Conservation (phyloP, 1,140 invertebrate species). For the Zaprionus africanus region DNA sequence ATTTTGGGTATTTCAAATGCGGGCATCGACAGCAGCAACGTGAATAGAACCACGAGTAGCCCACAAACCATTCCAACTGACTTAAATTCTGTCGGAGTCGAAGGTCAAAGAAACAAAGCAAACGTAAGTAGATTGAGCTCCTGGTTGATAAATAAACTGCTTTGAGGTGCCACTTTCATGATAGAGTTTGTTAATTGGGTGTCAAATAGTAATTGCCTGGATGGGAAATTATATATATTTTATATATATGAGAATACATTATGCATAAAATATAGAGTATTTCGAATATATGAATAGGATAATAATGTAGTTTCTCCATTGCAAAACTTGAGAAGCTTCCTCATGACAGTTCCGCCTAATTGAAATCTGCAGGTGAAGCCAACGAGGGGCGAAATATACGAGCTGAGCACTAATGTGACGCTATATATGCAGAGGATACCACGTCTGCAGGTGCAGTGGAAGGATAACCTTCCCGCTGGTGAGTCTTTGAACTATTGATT, state of each 20-base stretch:
- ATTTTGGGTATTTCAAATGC: neutral
- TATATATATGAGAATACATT: too few species aligned
- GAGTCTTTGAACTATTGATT: neutral
- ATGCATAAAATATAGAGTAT: neutral
- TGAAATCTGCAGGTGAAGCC: conserved; percentile 1
- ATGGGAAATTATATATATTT: too few species aligned
- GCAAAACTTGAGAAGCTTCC: neutral
- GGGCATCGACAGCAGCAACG: neutral
- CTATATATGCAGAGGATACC: conserved; percentile 68
- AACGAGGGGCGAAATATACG: conserved; percentile 47
- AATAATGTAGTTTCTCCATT: too few species aligned
- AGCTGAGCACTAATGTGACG: conserved; percentile 62
- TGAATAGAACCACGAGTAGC: neutral
- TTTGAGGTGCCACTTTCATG: neutral
- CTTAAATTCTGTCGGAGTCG: neutral
- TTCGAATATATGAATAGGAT: neutral
- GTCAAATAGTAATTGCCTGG: too few species aligned
- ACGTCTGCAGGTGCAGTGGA: conserved; percentile 66
- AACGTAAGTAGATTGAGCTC: conserved; percentile 7
- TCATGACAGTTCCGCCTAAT: neutral
- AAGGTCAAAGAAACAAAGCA: neutral
- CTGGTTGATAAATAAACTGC: neutral
- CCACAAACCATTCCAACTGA: neutral
- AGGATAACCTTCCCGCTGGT: conserved; percentile 75
- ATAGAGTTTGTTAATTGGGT: neutral